These are phyloP conservation scores for Osmerus mordax DNA, from an alignment of 2,113 vertebrate genomes.

Conservation along the genomic window DNA sequence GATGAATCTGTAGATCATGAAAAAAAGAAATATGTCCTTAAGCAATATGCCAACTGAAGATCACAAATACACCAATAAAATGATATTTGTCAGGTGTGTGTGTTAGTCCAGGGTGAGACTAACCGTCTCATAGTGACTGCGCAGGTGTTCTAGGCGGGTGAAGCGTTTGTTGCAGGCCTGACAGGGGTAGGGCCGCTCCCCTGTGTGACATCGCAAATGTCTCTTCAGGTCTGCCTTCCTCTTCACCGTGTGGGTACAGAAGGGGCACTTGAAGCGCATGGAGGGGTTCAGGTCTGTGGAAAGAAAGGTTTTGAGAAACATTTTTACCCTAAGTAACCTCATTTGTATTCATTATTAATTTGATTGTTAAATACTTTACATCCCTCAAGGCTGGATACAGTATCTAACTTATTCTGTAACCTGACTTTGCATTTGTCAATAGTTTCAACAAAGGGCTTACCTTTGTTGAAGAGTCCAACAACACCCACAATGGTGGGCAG, in stretches of 20 bases:
- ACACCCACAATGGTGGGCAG: slow-evolving; percentile 75
- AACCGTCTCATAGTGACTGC: slow-evolving; percentile 96
- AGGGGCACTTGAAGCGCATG: slow-evolving; percentile 95
- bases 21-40: background rate
- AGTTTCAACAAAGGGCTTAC: slow-evolving; percentile 53
- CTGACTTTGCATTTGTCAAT: too few relatives aligned
- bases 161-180: slow-evolving; percentile 96
- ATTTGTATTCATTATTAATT: too few relatives aligned
- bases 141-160: slow-evolving; percentile 91
- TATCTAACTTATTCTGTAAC: too few relatives aligned
- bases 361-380: too few relatives aligned
- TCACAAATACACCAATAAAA: background rate
- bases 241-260: slow-evolving; percentile 96
- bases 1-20: slow-evolving; percentile 84
- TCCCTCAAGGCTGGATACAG: too few relatives aligned
- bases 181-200: slow-evolving; percentile 93
- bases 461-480: slow-evolving; percentile 79
- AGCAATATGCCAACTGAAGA: background rate
- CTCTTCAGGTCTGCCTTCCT: slow-evolving; percentile 96
- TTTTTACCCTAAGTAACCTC: background rate
- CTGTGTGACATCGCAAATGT: slow-evolving; percentile 93
- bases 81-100: background rate
- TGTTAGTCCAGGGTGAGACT: slow-evolving; percentile 35
- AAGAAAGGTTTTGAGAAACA: background rate
- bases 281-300: slow-evolving; percentile 82